phyloP scores from a whole-genome alignment of 2,888 invertebrate species.

The Congeria kusceri region DNA sequence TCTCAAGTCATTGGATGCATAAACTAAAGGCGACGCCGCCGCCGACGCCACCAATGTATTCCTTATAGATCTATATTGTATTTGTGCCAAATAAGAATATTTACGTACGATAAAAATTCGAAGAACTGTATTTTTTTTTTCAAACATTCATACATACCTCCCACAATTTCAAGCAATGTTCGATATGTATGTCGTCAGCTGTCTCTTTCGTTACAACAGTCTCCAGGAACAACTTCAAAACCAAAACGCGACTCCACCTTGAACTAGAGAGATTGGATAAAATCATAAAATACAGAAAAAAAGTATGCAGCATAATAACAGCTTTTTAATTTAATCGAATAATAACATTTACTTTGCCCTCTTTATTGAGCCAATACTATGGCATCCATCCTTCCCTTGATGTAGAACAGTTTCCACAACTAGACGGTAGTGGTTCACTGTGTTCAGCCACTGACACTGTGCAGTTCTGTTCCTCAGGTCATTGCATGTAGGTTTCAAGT shows the following conservation, averaged over 20 bases:
- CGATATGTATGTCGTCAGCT: constrained; percentile 39
- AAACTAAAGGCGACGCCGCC: no score
- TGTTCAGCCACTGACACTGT: constrained; percentile 13
- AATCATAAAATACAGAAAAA: neutral
- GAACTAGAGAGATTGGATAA: neutral
- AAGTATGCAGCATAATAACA: neutral
- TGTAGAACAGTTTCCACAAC: neutral
- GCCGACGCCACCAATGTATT: no score
- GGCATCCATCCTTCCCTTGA: neutral
- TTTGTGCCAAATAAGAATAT: no score
- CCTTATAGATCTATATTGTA: no score
- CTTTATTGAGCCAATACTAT: neutral
- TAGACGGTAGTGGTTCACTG: neutral
- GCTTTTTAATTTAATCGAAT: neutral
- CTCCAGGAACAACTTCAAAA: constrained; percentile 76
- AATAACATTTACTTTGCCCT: neutral
- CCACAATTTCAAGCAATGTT: constrained; percentile 70
- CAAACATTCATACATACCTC: constrained; percentile 51
- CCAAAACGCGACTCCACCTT: constrained; percentile 48
- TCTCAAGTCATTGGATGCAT: no score
- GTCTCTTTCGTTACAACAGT: constrained; percentile 69
- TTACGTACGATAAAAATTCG: no score
- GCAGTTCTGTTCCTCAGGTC: constrained; percentile 53
- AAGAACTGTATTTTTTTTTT: no score
- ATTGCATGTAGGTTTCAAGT: constrained; percentile 60